Evolutionary conservation across 2,113 vertebrate genomes (phyloP).

Genomic region (Thomomys bottae): DNA sequence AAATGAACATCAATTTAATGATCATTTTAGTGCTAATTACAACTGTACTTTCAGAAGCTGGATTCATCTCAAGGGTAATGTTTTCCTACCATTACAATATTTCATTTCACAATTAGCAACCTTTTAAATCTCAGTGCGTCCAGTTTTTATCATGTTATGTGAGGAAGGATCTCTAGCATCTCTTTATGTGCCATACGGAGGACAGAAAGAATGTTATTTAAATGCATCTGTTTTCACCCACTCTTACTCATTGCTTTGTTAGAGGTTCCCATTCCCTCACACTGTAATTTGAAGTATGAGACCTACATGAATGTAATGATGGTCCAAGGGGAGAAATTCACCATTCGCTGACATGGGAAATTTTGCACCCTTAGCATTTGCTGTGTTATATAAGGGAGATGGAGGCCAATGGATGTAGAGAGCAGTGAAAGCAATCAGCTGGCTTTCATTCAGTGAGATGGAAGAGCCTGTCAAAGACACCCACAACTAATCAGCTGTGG

Average conservation of each 20-base stretch:
- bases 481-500: constrained; percentile 94
- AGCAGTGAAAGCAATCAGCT: constrained; percentile 92
- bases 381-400: constrained; percentile 88
- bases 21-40: constrained; percentile 33
- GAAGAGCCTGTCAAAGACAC: constrained; percentile 92
- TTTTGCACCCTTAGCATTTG: constrained; percentile 87
- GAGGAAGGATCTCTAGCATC: constrained; percentile 12
- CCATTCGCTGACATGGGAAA: constrained; percentile 86
- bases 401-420: constrained; percentile 88
- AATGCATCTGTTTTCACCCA: neutral
- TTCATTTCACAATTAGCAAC: constrained; percentile 49
- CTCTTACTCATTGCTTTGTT: neutral
- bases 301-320: constrained; percentile 81
- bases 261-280: constrained; percentile 34
- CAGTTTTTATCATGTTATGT: neutral
- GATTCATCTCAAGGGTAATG: constrained; percentile 45
- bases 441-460: constrained; percentile 92
- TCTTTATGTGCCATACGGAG: constrained; percentile 6
- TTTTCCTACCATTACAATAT: constrained; percentile 35
- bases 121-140: neutral
- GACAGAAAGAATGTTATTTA: constrained; percentile 32
- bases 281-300: constrained; percentile 60
- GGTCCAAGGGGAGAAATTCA: constrained; percentile 79
- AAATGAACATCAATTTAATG: constrained; percentile 52
- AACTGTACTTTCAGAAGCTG: constrained; percentile 18